Base-by-base conservation (phyloP, 2,797 vertebrate species). In the Brachyalestes nurse region DNA sequence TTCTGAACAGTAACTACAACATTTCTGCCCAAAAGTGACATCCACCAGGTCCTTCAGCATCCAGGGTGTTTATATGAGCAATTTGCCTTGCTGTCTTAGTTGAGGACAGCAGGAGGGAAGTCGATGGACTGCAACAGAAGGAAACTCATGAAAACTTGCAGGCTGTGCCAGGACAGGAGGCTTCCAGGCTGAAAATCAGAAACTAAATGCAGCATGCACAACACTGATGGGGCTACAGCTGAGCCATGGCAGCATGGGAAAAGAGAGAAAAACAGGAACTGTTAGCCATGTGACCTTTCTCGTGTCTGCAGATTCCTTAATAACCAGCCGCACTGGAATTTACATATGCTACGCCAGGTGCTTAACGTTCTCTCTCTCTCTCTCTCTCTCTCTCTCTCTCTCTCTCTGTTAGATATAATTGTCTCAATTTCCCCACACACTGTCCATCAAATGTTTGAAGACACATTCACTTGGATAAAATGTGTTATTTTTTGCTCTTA, bases 271-370 rank as follows among this genome's bases (percentile, higher is more conserved):
- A 10, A 55, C 28, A 53, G 45, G 55, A 34, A n/a, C 2, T 84
- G 88, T 62, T 80, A 58, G 6, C 10, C 25, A 66, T 21, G 51
- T 74, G 61, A 55, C 40, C 71, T 58, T 61, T 55, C 40, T 40
- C 13, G n/a, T 55, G 19, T 64, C 49, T 71, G 77, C 82, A 76
- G 81, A 40, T 71, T 82, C 66, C 42, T 85, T 77, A 80, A 78
- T 57, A 87, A 61, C 34, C 58, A 74, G 80, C 65, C 67, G 14
- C 62, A 81, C 55, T 69, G 77, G 47, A 38, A 49, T 83, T 80
- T 77, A 79, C 82, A 82, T 85, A 80, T 80, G 84, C 83, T 80
- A 51, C 6, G n/a, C 62, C 76, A 85, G 80, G 60, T 81, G 60
- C 45, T 61, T 28, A 0, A 13, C 28, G 53, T 14, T 61, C 64